Base-by-base conservation (phyloP, 2,888 invertebrate species). In the Cantharis flavilabris region DNA sequence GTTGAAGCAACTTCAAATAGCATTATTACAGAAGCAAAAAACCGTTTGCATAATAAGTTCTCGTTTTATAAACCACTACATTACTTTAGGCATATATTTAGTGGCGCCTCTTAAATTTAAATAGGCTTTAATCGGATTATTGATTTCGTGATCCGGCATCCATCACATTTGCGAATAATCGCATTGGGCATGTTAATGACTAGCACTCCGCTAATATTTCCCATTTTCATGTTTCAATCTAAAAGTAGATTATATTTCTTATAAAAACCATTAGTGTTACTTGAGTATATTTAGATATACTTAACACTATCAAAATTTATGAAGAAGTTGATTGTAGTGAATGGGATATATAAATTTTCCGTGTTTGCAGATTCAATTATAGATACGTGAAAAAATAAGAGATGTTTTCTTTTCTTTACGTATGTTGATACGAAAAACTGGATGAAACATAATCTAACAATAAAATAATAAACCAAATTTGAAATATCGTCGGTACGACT, bases 1-100 rank as follows among this genome's bases (percentile, higher is more conserved):
- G 49, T 49, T 49, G 49, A 49, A 49, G 49, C 49, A 49, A 49
- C 49, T n/a, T 49, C 49, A 49, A 49, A 49, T 49, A 49, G 49
- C 49, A 49, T 49, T 49, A 49, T 67, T 73, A 69, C 69, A 69
- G 67, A 69, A 26, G 69, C 73, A 69, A 73, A 64, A 69, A 73
- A 73, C 73, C 62, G 69, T 69, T 73, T 73, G 73, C 73, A 73
- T 73, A 73, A 73, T 69, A 73, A 73, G 67, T 69, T 23, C 69
- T 62, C 18, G 28, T 73, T 73, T 26, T 10, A 62, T 69, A 18
- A 73, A 67, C 67, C 73, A 69, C 73, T 33, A 72, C 64, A 69
- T 73, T 73, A 69, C 28, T 62, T 23, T 62, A 23, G 69, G 23
- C 18, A 69, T 30, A 28, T 14, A 71, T 13, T 69, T 73, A 49